Evolutionary conservation across 2,113 vertebrate genomes (phyloP), one percentile per base, ranked within the genome.

Genomic region (Takifugu bimaculatus): DNA sequence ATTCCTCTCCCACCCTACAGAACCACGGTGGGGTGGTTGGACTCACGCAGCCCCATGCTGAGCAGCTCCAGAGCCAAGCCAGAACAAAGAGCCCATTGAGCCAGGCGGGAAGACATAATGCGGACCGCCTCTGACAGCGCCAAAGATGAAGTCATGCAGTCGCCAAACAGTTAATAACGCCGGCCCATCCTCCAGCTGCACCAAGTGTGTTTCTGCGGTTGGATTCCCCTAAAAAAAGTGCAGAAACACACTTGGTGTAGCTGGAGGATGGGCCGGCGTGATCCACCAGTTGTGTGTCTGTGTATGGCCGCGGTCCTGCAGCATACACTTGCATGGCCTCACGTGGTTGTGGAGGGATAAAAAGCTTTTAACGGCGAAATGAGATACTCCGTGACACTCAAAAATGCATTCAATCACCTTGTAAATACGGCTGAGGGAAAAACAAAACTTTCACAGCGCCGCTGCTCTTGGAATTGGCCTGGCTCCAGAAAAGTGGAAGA

Each of bases 81-180:
- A 80, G 81, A 83, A 90, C 89, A 91, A 90, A 88, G 88, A 77
- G 75, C 57, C 79, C 82, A 90, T 90, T 90, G 88, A 91, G 85
- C 73, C 79, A 65, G 68, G 78, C 48, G 56, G 7, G 65, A 5
- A 88, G 85, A 87, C 81, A 84, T 88, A 88, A 87, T 85, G 85
- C 80, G 83, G 80, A 79, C 83, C 56, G 79, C 74, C 79, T 83
- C 81, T 87, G 82, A 86, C 79, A 84, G 83, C 74, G 39, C 63
- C 70, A 13, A 77, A 68, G 87, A 87, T 88, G 82, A 88, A 90
- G 88, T 90, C 88, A 89, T 87, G 85, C 88, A 79, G 85, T 90
- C 68, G 72, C 75, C 75, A 80, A 88, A 87, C 77, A 86, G 87
- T 84, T 89, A 83, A 88, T 86, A 87, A 87, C 48, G 59, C 65